Percentiles rank a stretch among this genome's conserved stretches.
Conservation (phyloP, 2,113 vertebrate species). For the Lates calcarifer region DNA sequence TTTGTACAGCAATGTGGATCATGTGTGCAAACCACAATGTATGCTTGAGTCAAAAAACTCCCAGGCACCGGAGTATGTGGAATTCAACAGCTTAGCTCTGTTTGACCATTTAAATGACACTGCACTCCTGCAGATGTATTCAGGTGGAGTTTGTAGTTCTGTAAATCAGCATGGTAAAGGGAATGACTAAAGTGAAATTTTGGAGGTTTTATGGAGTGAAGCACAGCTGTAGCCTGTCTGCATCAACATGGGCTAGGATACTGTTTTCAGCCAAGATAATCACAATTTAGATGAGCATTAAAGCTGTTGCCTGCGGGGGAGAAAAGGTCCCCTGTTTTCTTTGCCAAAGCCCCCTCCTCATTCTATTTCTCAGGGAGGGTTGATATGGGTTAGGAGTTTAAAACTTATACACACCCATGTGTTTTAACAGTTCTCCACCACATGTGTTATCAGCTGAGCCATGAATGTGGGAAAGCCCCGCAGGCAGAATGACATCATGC, state of each 20-base stretch:
- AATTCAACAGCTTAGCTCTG: slow-evolving; percentile 23
- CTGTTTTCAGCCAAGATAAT: slow-evolving; percentile 69
- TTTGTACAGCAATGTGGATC: slow-evolving; percentile 42
- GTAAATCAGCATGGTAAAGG: slow-evolving; percentile 55
- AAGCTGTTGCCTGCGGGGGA: slow-evolving; percentile 58
- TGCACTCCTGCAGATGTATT: slow-evolving; percentile 21
- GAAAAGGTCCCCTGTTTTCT: slow-evolving; percentile 57
- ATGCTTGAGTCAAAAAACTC: slow-evolving; percentile 42
- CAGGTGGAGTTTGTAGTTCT: slow-evolving; percentile 42
- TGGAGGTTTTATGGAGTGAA: slow-evolving; percentile 56
- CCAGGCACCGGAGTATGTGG: slow-evolving; percentile 23
- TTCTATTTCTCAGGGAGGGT: slow-evolving; percentile 68
- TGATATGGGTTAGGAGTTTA: slow-evolving; percentile 74
- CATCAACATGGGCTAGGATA: slow-evolving; percentile 68
- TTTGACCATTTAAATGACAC: slow-evolving; percentile 11
- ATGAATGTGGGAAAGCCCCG: slow-evolving; percentile 80
- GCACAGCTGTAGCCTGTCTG: slow-evolving; percentile 61
- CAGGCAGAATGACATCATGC: slow-evolving; percentile 77
- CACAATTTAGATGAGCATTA: slow-evolving; percentile 70
- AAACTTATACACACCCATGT: slow-evolving; percentile 74
- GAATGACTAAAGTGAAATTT: slow-evolving; percentile 40
- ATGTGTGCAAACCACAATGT: slow-evolving; percentile 27
- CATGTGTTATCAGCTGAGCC: slow-evolving; percentile 82
- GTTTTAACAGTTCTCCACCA: slow-evolving; percentile 74
- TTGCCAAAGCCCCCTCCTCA: slow-evolving; percentile 62